These are phyloP conservation scores for Pavo muticus DNA, from an alignment of 2,113 vertebrate species.

Conservation along the genomic window DNA sequence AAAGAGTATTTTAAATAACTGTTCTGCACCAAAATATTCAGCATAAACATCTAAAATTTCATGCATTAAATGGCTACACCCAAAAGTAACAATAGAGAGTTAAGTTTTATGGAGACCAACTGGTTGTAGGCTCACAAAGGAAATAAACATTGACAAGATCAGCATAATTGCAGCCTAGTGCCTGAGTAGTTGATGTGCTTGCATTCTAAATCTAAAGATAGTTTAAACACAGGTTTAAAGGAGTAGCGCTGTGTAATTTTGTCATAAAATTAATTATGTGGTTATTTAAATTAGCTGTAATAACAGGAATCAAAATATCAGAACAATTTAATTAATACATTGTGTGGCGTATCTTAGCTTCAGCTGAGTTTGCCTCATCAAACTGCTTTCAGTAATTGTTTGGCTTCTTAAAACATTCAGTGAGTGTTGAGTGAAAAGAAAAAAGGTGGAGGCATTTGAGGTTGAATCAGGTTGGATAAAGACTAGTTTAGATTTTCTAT, in stretches of 20 bases:
- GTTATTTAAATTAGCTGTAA: neutral
- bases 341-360: neutral
- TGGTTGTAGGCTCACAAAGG: neutral
- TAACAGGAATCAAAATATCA: neutral
- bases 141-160: neutral
- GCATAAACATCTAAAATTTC: neutral
- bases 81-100: neutral
- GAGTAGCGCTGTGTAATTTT: neutral
- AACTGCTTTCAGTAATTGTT: neutral
- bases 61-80: neutral
- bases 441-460: neutral
- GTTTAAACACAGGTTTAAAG: neutral
- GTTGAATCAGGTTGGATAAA: neutral
- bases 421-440: neutral
- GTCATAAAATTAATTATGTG: neutral
- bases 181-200: neutral
- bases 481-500: neutral
- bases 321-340: constrained; percentile 5
- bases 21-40: neutral
- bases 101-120: neutral
- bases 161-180: neutral
- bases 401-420: neutral
- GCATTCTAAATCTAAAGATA: neutral
- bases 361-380: neutral
- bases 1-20: neutral